These are phyloP conservation scores for Martes flavigula DNA, from an alignment of 2,797 vertebrate genomes.

Conservation along the genomic window DNA sequence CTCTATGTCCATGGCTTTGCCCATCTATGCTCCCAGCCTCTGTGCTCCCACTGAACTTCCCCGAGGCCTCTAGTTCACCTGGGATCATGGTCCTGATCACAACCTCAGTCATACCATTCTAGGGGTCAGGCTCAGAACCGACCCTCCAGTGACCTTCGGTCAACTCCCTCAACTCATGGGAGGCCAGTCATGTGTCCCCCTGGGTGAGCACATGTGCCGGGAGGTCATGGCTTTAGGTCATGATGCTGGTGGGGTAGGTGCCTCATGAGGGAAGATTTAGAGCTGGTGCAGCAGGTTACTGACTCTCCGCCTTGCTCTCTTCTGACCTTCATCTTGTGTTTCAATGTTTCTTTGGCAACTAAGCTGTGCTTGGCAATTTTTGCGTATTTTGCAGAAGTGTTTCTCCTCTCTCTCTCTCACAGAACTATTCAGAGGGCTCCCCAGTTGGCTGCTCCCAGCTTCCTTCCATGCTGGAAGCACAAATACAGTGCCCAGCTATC, in stretches of 20 bases:
- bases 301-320: background rate
- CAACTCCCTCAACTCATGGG: background rate
- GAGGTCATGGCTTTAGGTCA: background rate
- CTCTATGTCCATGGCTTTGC: background rate
- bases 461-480: background rate
- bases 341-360: background rate
- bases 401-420: background rate
- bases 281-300: rapidly evolving
- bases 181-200: rapidly evolving
- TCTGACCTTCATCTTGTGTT: background rate
- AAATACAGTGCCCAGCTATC: rapidly evolving
- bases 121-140: background rate
- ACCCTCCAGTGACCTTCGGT: background rate
- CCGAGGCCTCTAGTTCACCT: background rate
- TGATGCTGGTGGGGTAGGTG: background rate
- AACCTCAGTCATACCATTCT: background rate
- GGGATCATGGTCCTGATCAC: background rate
- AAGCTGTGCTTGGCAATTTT: background rate
- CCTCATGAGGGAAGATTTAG: rapidly evolving
- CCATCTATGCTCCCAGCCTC: background rate
- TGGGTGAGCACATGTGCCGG: background rate
- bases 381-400: background rate
- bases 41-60: background rate
- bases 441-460: background rate
- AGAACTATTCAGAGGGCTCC: background rate